phyloP scores from a whole-genome alignment of 92 coral and sea anemone species.

The Epizoanthus ramosus region DNA sequence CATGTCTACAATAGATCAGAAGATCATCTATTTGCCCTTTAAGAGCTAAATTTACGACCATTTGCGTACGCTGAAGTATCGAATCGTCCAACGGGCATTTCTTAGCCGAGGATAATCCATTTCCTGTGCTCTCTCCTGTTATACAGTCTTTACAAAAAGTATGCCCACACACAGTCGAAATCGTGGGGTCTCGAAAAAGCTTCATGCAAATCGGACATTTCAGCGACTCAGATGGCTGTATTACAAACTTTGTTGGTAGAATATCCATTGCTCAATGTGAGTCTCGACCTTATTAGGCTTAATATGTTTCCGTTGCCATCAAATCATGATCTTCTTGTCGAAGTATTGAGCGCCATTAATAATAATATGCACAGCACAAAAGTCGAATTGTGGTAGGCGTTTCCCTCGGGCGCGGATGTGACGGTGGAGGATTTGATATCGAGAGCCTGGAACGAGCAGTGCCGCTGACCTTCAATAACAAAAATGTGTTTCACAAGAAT shows the following conservation, averaged over 20 bases:
- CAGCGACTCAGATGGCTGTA: conserved; percentile 84
- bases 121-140: conserved; percentile 54
- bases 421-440: not conserved
- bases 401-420: conserved; percentile 8
- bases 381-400: conserved; percentile 30
- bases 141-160: conserved; percentile 93
- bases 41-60: conserved; percentile 92
- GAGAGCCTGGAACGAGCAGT: conserved; percentile 4
- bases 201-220: conserved; percentile 86
- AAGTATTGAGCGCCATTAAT: no score
- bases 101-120: conserved; percentile 53
- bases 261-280: conserved; percentile 34
- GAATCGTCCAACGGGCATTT: conserved; percentile 90
- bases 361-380: not conserved
- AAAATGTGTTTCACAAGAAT: not conserved
- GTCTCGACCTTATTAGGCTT: not conserved
- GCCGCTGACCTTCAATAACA: conserved; percentile 36
- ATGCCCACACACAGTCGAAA: conserved; percentile 97
- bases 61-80: conserved; percentile 65
- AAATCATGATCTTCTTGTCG: no score
- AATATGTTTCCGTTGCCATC: not conserved
- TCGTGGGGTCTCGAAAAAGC: conserved; percentile 89
- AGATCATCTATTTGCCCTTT: conserved; percentile 93
- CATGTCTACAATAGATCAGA: conserved; percentile 92
- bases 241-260: conserved; percentile 91